Percentiles rank a stretch among this genome's conserved stretches.
These are phyloP conservation scores for Chaetodon auriga DNA, from an alignment of 2,113 vertebrate genomes.

Conservation along the genomic window DNA sequence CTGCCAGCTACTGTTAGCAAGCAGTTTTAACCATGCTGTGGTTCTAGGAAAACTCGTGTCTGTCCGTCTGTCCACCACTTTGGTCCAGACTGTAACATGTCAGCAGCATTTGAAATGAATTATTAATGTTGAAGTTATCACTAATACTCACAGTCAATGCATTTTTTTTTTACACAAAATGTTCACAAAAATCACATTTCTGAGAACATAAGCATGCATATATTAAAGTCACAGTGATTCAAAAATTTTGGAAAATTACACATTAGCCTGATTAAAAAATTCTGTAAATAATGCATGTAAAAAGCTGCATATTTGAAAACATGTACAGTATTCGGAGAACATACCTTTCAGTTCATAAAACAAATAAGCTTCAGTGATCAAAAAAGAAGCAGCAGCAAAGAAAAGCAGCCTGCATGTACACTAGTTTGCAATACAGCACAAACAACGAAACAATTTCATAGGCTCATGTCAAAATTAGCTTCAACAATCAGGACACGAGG, in stretches of 20 bases:
- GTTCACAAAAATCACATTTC: too few relatives aligned
- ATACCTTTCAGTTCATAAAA: neutral
- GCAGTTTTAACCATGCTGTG: neutral
- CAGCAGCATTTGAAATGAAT: neutral
- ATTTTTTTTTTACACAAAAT: too few relatives aligned
- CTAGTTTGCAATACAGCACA: conserved; percentile 14
- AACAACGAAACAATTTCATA: conserved; percentile 51
- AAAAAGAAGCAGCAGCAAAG: neutral
- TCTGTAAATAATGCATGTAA: too few relatives aligned
- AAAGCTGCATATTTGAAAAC: too few relatives aligned
- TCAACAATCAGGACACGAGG: conserved; percentile 52
- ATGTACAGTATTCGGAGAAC: neutral
- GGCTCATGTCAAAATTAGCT: conserved; percentile 65
- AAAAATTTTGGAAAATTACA: too few relatives aligned
- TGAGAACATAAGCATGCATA: too few relatives aligned
- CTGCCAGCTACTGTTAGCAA: neutral
- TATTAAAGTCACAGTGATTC: too few relatives aligned
- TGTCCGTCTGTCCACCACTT: neutral
- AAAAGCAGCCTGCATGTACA: conserved; percentile 1
- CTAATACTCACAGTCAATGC: too few relatives aligned
- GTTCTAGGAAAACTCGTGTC: neutral
- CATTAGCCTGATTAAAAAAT: too few relatives aligned
- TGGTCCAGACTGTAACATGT: neutral
- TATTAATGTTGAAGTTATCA: too few relatives aligned
- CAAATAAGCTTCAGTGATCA: neutral